These are phyloP conservation scores for Gymnodraco acuticeps DNA, from an alignment of 2,797 vertebrate genomes.

Conservation along the genomic window DNA sequence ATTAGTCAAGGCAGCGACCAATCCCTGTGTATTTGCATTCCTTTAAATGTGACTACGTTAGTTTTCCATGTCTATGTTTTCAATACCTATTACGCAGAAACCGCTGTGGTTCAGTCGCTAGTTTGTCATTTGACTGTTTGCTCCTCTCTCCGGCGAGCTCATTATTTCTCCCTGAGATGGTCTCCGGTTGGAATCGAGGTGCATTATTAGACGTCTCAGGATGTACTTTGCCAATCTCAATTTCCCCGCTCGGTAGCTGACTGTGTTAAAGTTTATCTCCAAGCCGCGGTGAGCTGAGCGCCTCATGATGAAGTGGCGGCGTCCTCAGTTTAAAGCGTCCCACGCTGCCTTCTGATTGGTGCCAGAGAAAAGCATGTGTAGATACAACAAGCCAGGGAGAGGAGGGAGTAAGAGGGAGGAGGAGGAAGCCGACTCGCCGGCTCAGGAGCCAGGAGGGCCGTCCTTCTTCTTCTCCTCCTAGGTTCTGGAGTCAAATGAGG, in stretches of 20 bases:
- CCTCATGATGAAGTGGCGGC: conserved; percentile 52
- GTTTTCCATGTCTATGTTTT: background rate
- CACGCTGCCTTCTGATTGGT: conserved; percentile 86
- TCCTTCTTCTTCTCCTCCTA: conserved; percentile 67
- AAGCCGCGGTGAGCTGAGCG: conserved; percentile 30
- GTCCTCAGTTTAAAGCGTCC: conserved; percentile 84
- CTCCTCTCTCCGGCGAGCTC: conserved; percentile 6
- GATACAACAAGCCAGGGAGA: conserved; percentile 68
- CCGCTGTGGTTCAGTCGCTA: background rate
- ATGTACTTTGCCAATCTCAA: background rate
- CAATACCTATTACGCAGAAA: background rate
- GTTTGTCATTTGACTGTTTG: conserved; percentile 9
- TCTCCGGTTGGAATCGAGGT: conserved; percentile 3
- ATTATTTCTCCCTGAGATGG: conserved; percentile 22
- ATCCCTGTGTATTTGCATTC: conserved; percentile 6
- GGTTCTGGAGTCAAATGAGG: conserved; percentile 86
- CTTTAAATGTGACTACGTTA: background rate
- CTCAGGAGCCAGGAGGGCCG: conserved; percentile 70
- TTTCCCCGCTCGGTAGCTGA: background rate
- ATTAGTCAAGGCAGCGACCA: conserved; percentile 8
- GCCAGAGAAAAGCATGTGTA: conserved; percentile 78
- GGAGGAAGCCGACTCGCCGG: conserved; percentile 61
- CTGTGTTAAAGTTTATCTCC: conserved; percentile 41
- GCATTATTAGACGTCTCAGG: background rate
- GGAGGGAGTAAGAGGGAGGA: conserved; percentile 61